Conservation (phyloP, 2,113 vertebrate genomes). For the Pelecanus crispus region DNA sequence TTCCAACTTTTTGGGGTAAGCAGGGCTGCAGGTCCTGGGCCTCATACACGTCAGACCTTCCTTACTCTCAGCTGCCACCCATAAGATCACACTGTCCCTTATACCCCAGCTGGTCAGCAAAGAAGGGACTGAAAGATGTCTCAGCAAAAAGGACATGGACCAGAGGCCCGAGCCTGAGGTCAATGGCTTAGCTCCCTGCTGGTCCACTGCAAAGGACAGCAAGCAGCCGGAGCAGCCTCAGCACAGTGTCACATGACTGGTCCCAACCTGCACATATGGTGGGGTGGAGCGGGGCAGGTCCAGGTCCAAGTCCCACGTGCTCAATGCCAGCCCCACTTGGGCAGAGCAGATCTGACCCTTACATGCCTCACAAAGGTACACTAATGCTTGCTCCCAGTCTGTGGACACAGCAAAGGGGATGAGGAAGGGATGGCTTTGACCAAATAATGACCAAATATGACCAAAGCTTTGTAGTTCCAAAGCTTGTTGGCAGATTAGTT, state of each 20-base stretch:
- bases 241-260: neutral
- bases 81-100: neutral
- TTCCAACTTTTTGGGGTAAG: neutral
- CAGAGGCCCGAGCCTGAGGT: neutral
- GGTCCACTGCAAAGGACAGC: neutral
- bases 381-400: neutral
- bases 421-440: neutral
- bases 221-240: neutral
- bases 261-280: neutral
- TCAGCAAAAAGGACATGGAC: neutral
- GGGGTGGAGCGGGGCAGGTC: neutral
- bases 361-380: neutral
- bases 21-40: neutral
- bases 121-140: neutral
- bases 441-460: too few relatives aligned
- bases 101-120: neutral
- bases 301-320: rapidly evolving
- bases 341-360: neutral
- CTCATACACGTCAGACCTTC: rapidly evolving
- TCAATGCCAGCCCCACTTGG: neutral
- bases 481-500: neutral
- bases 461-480: neutral
- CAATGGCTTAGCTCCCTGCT: neutral
- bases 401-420: neutral
- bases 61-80: neutral